Evolutionary conservation across 2,888 invertebrate species (phyloP).

Genomic region (Cephus nigrinus): DNA sequence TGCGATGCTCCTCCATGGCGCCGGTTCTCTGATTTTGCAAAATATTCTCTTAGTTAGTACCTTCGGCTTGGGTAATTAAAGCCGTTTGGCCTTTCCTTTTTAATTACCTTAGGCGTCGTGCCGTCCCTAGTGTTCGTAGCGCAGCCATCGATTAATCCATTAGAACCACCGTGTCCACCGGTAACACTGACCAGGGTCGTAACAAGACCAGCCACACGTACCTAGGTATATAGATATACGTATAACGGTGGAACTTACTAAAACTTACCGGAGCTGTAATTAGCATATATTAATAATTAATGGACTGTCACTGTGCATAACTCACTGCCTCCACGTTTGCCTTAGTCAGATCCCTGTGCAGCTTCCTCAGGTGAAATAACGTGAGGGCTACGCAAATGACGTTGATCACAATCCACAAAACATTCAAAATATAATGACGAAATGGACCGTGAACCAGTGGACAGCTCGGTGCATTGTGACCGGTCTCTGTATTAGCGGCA

Average conservation of each 20-base stretch:
- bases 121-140: constrained; percentile 42
- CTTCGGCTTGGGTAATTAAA: neutral
- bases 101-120: constrained; percentile 53
- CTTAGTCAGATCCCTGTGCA: constrained; percentile 85
- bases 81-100: neutral
- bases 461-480: constrained; percentile 84
- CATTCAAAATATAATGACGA: constrained; percentile 90
- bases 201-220: constrained; percentile 83
- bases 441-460: constrained; percentile 89
- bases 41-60: neutral
- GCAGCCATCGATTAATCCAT: constrained; percentile 40
- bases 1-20: constrained; percentile 76
- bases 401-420: constrained; percentile 89
- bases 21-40: constrained; percentile 63
- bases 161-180: constrained; percentile 69
- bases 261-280: neutral
- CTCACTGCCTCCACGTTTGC: constrained; percentile 82
- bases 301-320: constrained; percentile 8
- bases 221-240: constrained; percentile 37
- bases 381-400: constrained; percentile 87
- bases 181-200: constrained; percentile 87
- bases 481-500: constrained; percentile 82
- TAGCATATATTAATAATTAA: neutral
- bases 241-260: neutral
- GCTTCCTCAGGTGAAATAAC: constrained; percentile 83